Evolutionary conservation across 2,888 invertebrate species (phyloP).

Genomic region (Molorchus minor): DNA sequence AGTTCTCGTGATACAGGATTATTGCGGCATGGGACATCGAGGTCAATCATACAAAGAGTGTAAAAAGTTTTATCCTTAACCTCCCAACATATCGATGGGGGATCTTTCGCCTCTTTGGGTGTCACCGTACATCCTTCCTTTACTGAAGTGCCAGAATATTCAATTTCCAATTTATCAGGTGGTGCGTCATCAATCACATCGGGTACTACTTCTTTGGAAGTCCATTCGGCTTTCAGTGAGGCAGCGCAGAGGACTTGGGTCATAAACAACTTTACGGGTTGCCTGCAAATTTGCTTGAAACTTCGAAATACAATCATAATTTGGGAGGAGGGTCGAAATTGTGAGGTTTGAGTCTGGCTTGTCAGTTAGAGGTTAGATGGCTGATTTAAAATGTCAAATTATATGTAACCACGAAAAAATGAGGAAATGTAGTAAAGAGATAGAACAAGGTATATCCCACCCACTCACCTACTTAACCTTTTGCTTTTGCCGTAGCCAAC

Average conservation of each 20-base stretch:
- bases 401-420: too few relatives aligned
- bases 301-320: background rate
- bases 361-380: too few relatives aligned
- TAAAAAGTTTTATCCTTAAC: constrained; percentile 70
- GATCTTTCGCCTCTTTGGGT: constrained; percentile 75
- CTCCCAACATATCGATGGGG: constrained; percentile 73
- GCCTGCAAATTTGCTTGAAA: background rate
- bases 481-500: too few relatives aligned
- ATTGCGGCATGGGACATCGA: constrained; percentile 78
- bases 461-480: too few relatives aligned
- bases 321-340: background rate
- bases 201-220: constrained; percentile 7
- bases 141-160: background rate
- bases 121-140: constrained; percentile 71
- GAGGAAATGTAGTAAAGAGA: too few relatives aligned
- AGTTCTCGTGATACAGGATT: constrained; percentile 75
- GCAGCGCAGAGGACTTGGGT: background rate
- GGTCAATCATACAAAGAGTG: constrained; percentile 71
- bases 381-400: too few relatives aligned
- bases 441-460: too few relatives aligned
- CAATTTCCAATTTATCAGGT: background rate
- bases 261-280: background rate
- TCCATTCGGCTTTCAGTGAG: too few relatives aligned
- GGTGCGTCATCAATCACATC: constrained; percentile 3
- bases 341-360: too few relatives aligned